Base-by-base conservation (phyloP, 2,888 invertebrate species). In the Calameuta filiformis region DNA sequence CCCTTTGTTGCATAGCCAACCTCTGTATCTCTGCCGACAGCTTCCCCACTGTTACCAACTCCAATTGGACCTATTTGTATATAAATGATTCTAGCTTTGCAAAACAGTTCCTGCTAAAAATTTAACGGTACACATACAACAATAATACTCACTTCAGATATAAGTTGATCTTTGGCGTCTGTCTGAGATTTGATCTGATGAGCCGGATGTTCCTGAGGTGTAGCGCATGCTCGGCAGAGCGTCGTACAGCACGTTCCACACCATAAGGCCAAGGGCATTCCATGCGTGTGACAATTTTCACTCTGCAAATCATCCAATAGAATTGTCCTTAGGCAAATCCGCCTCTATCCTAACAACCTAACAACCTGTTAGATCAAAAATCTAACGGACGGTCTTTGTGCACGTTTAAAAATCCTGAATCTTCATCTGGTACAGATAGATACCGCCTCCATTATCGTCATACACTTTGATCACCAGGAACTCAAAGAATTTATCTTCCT, bases 211-310 rank as follows among this genome's bases (percentile, higher is more conserved):
- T 95, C 94, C 81, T 93, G 93, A 69, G 94, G 94, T 34, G 94
- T 93, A 73, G 94, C 95, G 90, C 95, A 96, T 35, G 94, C 95
- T 81, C 95, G 93, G 87, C 95, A 95, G 56, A 95, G 92, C 81
- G 94, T 93, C 79, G 92, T 91, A 83, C 94, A 93, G 90, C 95
- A 95, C 79, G 94, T 94, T 85, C 93, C 93, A 90, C 96, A 96
- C 95, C 95, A 96, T 80, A 95, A 92, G 35, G 94, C 94, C 86
- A 94, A 92, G 76, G 95, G 95, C 95, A 95, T 95, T 82, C 94
- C 95, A 90, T 95, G 95, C 82, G 94, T 94, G 91, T 94, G 94
- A 90, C 95, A 95, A 89, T 95, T 95, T 90, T 95, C 95, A 83
- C 92, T 91, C 91, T 91, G 83, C 37, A 86, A 88, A 35, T 56